Percentiles rank a stretch among this genome's conserved stretches.
These are phyloP conservation scores for Athalia rosae DNA, from an alignment of 2,888 invertebrate genomes.

Conservation along the genomic window DNA sequence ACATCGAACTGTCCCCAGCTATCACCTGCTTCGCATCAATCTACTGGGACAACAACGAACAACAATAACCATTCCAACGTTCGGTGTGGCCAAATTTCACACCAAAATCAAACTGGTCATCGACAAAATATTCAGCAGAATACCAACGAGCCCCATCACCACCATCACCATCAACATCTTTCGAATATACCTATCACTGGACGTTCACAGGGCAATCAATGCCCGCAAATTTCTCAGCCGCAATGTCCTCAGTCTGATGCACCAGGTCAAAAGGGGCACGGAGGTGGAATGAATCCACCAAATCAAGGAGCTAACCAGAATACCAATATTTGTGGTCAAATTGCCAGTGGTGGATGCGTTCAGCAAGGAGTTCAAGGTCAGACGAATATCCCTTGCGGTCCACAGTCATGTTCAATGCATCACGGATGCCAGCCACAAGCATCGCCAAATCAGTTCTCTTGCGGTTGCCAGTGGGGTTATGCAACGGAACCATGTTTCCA, in stretches of 20 bases:
- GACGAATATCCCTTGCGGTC: conserved; percentile 23
- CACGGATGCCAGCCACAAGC: conserved; percentile 58
- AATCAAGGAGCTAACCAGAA: not conserved
- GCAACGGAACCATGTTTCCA: conserved; percentile 76
- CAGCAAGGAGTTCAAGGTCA: conserved; percentile 50
- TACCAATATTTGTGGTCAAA: not conserved
- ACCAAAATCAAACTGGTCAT: conserved; percentile 71
- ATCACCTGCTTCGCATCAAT: conserved; percentile 52
- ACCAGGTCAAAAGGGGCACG: not conserved
- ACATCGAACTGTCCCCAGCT: conserved; percentile 63
- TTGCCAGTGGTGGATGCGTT: not conserved
- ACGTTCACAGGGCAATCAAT: conserved; percentile 37
- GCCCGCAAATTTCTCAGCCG: not conserved
- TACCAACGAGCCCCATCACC: conserved; percentile 53
- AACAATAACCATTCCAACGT: conserved; percentile 52
- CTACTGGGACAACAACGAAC: conserved; percentile 48
- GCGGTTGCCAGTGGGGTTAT: conserved; percentile 75
- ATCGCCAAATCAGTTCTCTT: conserved; percentile 55
- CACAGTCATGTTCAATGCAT: conserved; percentile 27
- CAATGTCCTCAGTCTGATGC: conserved; percentile 19
- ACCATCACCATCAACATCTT: conserved; percentile 35
- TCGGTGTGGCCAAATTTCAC: conserved; percentile 56
- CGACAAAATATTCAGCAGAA: conserved; percentile 48
- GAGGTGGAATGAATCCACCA: conserved; percentile 12
- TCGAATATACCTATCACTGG: conserved; percentile 52